Evolutionary conservation across 2,797 vertebrate genomes (phyloP), one percentile per base, ranked within the genome.

Genomic region (Xiphophorus birchmanni): DNA sequence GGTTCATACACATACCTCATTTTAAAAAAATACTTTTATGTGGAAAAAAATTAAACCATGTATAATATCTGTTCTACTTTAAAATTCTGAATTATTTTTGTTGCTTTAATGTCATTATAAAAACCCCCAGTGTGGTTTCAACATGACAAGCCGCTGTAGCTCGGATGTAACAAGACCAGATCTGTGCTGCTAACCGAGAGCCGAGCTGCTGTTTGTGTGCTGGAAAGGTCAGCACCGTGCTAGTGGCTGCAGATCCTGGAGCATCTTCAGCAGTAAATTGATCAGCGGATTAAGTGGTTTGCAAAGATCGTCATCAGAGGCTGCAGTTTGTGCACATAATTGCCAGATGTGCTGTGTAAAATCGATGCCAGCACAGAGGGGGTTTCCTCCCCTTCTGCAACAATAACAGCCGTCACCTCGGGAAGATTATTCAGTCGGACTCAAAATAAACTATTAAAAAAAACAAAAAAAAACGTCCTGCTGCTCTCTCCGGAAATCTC

Each of bases 231-330:
- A 44, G 45, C 23, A 5, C 74, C 7, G 17, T 29, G 29, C n/a
- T 44, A 26, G 47, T n/a, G 2, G 69, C 67, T 77, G 76, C 67
- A 71, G 54, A 37, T 74, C 54, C 65, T 11, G 29, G 60, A 65
- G 69, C 77, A 67, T 82, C 84, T 83, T 32, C 54, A 58, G 78
- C 32, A 84, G 73, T 40, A 74, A 52, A 80, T 78, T 77, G 81
- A 90, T 84, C 21, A 32, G 79, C 72, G 76, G 71, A 76, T 18
- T 77, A 73, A 83, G 80, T 80, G 82, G 83, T 82, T 74, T 73
- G 82, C 84, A 80, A 75, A 75, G 74, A 48, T 52, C 21, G 35
- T 48, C 18, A 76, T 86, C 56, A 26, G 74, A 77, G 73, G 74
- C 72, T 79, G 72, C 60, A 76, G 75, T 74, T 35, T 42, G 13